These are phyloP conservation scores for Zygogramma bicolorata DNA, from an alignment of 2,888 invertebrate species.

Conservation along the genomic window DNA sequence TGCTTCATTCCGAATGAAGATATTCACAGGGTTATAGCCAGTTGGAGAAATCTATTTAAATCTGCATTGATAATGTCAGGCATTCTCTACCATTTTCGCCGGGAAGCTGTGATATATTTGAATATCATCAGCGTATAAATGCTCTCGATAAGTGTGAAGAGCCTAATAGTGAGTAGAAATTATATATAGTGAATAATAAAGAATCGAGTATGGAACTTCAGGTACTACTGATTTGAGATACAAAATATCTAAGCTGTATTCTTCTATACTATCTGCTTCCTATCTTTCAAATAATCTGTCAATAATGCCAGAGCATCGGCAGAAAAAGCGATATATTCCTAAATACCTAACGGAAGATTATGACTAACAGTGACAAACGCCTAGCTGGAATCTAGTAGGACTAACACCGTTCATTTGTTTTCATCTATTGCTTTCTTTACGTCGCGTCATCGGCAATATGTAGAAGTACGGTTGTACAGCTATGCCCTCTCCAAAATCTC, in stretches of 20 bases:
- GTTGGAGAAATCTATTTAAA: too few species aligned
- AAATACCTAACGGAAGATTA: background rate
- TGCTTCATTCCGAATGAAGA: too few species aligned
- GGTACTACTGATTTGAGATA: constrained; percentile 6
- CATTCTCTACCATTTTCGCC: constrained; percentile 10
- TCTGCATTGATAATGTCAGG: too few species aligned
- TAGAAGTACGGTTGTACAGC: too few species aligned
- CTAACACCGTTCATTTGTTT: constrained; percentile 13
- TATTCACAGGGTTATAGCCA: too few species aligned
- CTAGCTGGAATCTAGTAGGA: constrained; percentile 19
- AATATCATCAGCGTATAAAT: constrained; percentile 17
- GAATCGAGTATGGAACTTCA: background rate
- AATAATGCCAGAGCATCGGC: background rate
- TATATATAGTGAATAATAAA: constrained; percentile 10
- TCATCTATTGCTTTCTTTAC: background rate
- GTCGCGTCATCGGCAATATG: background rate
- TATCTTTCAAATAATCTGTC: constrained; percentile 1
- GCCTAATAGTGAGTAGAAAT: background rate
- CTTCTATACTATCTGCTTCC: background rate
- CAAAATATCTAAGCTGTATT: background rate
- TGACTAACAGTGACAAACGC: constrained; percentile 19
- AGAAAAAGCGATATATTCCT: background rate
- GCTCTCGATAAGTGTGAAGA: background rate
- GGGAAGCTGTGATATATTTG: constrained; percentile 24
- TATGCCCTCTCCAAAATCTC: too few species aligned